These are phyloP conservation scores for Pocillopora grandis DNA, from an alignment of 92 coral and sea anemone species.

Conservation along the genomic window DNA sequence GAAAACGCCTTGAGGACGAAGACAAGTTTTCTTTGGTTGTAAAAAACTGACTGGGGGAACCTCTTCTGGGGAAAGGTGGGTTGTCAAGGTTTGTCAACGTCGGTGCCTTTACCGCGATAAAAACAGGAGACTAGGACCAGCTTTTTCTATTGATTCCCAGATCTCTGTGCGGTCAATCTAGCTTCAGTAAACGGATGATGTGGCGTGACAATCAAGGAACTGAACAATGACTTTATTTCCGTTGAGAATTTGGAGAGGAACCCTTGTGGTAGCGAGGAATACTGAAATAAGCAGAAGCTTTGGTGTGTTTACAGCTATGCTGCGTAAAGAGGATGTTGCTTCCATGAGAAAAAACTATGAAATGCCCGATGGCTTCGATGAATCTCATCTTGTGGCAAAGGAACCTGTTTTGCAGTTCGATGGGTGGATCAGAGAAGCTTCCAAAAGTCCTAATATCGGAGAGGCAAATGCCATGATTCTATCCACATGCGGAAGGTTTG, in stretches of 20 bases:
- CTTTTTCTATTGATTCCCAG: too few species aligned
- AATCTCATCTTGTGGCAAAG: conserved; percentile 62
- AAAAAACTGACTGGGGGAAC: too few species aligned
- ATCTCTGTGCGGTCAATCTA: too few species aligned
- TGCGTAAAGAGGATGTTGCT: conserved; percentile 77
- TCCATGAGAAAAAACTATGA: conserved; percentile 84
- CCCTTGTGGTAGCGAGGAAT: not conserved
- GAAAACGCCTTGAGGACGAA: too few species aligned
- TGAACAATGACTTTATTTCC: not conserved
- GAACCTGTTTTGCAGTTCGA: conserved; percentile 89
- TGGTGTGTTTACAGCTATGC: conserved; percentile 29
- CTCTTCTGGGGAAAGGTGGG: too few species aligned
- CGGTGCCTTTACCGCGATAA: too few species aligned
- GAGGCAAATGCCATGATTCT: conserved; percentile 97
- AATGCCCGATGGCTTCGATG: conserved; percentile 49
- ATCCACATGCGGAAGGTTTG: conserved; percentile 85
- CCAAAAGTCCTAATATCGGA: conserved; percentile 53
- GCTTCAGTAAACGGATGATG: too few species aligned
- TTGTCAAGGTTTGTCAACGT: too few species aligned
- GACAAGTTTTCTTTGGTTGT: too few species aligned
- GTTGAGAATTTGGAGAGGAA: not conserved
- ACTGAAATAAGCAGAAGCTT: not conserved
- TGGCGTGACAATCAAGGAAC: not conserved
- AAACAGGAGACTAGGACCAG: too few species aligned
- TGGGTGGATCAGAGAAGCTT: conserved; percentile 86